phyloP scores from a whole-genome alignment of 2,113 vertebrate genomes.

The Tragelaphus imberbis region DNA sequence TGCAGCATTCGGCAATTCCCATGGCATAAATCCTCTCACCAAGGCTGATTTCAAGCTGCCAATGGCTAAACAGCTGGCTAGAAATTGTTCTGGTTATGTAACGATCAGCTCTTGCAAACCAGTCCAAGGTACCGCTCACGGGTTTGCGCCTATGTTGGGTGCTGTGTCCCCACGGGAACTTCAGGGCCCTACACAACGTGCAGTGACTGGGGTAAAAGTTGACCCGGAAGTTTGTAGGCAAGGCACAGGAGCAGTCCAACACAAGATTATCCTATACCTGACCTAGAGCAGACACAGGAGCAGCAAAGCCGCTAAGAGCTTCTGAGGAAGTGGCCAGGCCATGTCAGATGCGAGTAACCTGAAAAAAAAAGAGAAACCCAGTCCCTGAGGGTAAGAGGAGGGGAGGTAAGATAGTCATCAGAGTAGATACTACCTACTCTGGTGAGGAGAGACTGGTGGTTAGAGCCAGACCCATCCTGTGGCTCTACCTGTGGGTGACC shows the following conservation, averaged over 20 bases:
- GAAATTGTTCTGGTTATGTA: neutral
- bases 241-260: neutral
- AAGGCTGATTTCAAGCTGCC: neutral
- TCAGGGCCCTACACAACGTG: neutral
- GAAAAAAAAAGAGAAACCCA: neutral
- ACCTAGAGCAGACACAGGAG: neutral
- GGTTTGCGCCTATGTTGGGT: too few relatives aligned
- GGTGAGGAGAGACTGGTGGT: neutral
- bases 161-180: neutral
- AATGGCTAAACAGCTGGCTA: neutral
- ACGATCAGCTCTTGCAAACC: neutral
- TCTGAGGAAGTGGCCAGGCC: neutral
- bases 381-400: neutral
- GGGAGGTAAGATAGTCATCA: neutral
- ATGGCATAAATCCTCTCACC: neutral
- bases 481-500: too few relatives aligned
- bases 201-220: neutral
- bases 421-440: neutral
- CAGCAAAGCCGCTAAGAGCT: too few relatives aligned
- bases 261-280: neutral
- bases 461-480: fast-evolving
- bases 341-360: neutral
- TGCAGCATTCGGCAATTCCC: neutral
- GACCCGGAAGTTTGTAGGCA: neutral
- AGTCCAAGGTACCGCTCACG: neutral